Base-by-base conservation (phyloP, 2,888 invertebrate genomes). In the Chrysotoxum bicinctum region DNA sequence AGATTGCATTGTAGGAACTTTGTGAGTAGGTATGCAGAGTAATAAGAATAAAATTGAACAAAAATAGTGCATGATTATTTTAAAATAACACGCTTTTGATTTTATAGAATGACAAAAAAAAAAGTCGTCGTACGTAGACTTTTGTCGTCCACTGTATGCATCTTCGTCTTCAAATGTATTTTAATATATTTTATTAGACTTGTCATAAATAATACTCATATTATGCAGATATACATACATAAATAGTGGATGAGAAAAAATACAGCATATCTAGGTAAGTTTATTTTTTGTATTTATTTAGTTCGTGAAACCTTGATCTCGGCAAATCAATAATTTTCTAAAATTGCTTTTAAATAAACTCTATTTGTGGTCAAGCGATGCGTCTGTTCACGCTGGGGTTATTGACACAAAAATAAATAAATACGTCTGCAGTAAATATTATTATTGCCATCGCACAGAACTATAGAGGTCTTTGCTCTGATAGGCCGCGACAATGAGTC, bases 321-420 rank as follows among this genome's bases (percentile, higher is more conserved):
- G 21, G n/a, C 16, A 66, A 45, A 48, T 48, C 14, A 21, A 14
- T 48, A 26, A 26, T 14, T 35, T 45, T 16, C 14, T 10, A 30
- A 40, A 50, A 30, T 58, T 19, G 7, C 40, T 37, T 40, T 35
- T 54, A 32, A 19, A 60, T 48, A 23, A 48, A 14, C 21, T 1
- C 21, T 48, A 2, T 12, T 23, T 64, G 45, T 62, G 45, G 2
- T 23, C 45, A 73, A 64, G 43, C 52, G 23, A 58, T 66, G 72
- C 52, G 72, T 72, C 10, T 35, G 0, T 10, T 64, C 48, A 19
- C 52, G 23, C 45, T 19, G 37, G 30, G 66, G 30, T 56, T 66
- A 58, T 74, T 78, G 48, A 32, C 64, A 73, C 10, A 73, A 78
- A 64, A 72, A 40, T 54, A 72, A 50, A 74, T 54, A 72, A 40